These are phyloP conservation scores for Nylanderia fulva DNA, from an alignment of 1,140 invertebrate genomes.

Conservation along the genomic window DNA sequence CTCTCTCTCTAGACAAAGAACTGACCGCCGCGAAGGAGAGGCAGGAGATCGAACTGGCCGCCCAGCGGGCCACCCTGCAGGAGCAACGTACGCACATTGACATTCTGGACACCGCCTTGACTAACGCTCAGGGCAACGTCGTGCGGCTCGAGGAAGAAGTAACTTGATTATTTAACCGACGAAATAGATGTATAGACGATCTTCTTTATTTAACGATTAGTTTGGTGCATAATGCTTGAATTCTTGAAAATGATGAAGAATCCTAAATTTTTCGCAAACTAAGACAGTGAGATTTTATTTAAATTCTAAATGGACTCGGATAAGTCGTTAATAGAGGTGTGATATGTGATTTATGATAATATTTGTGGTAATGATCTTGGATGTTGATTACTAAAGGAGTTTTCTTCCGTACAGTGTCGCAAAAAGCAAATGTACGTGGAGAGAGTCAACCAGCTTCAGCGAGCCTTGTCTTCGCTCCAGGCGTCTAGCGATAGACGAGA, in stretches of 20 bases:
- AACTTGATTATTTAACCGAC: too few relatives aligned
- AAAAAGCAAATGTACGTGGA: constrained; percentile 95
- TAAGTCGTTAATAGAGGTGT: neutral
- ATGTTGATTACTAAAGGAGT: neutral
- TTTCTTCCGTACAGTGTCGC: constrained; percentile 87
- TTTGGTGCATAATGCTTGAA: too few relatives aligned
- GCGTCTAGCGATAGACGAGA: constrained; percentile 93
- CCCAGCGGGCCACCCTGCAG: constrained; percentile 94
- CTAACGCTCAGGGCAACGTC: constrained; percentile 95
- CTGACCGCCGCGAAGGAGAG: constrained; percentile 94
- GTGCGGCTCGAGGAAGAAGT: constrained; percentile 96
- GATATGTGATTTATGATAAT: neutral
- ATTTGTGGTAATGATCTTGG: neutral
- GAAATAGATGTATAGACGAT: too few relatives aligned
- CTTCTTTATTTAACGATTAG: too few relatives aligned
- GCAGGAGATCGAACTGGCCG: constrained; percentile 96
- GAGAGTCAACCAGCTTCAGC: constrained; percentile 93
- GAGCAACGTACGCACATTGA: constrained; percentile 97
- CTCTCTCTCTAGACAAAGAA: constrained; percentile 91
- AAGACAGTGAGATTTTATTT: neutral
- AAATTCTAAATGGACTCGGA: constrained; percentile 6
- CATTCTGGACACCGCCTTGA: constrained; percentile 95
- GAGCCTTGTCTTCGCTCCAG: constrained; percentile 93
- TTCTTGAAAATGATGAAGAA: too few relatives aligned
- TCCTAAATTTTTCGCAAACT: too few relatives aligned